Evolutionary conservation across 2,888 invertebrate species (phyloP), one percentile per base, ranked within the genome.

Genomic region (Ectobius pallidus): DNA sequence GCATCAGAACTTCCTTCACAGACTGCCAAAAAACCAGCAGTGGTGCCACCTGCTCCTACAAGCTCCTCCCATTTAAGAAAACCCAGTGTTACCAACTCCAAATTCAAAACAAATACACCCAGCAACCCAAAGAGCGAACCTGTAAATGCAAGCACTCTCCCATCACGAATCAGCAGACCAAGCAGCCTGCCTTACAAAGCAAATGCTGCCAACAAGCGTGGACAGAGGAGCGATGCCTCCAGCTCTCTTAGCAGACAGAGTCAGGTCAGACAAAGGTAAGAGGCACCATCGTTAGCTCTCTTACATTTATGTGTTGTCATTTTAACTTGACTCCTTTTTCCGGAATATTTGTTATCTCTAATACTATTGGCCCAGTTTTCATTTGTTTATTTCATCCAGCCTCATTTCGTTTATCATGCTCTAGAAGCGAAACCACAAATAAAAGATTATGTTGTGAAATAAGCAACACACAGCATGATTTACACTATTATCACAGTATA

Each of bases 141-240:
- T 32, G 32, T 3, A 7, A 16, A 16, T 30, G 30, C 9, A 42
- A 46, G 7, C 30, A 32, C 20, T 0, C 16, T 55, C 9, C 22
- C n/a, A 22, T 27, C 9, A 25, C 65, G 46, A 27, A 46, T 46
- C 7, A 25, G 39, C 14, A 81, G 92, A 72, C 92, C 92, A 0
- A 88, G 91, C 77, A 91, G 91, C 75, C 82, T 92, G 77, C 91
- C 92, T 22, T 91, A 92, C 81, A 89, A 90, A 22, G 87, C 86
- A 20, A 81, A 86, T 30, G 70, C 22, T 77, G 79, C 27, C 79
- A 46, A 77, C 77, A n/a, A 78, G 79, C 18, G 68, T 76, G 67
- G 78, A 78, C 25, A 86, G 25, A 85, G 91, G 77, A 85, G 91
- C 75, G 91, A 91, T 16, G 90, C 89, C 3, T 91, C 91, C 16